Base-by-base conservation (phyloP, 92 coral and sea anemone species). In the Parazoanthus atlanticus region DNA sequence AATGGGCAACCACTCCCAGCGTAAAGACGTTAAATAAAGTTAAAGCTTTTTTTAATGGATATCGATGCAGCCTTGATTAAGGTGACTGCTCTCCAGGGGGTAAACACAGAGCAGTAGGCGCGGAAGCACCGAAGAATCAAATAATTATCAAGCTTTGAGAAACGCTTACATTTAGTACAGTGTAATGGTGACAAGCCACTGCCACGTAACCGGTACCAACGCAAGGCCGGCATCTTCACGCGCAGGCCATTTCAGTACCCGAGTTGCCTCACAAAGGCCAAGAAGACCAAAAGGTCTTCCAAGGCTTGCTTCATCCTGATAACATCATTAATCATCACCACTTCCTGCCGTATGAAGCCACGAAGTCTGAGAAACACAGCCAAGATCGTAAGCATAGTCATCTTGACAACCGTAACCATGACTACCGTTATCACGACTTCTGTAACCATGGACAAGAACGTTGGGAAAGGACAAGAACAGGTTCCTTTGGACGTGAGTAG, bases 311-410 rank as follows among this genome's bases (percentile, higher is more conserved):
- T 25, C 98, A 95, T 74, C 98, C 98, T 13, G 96, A 95, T 73
- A 95, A 95, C 79, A 78, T 95, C 17, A 88, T 92, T 30, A 91
- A 95, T 88, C 98, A 95, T 74, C 98, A 95, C 64, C 93, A 95
- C 85, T 95, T 91, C 69, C 90, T 95, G 9, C 98, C 98, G n/a
- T 88, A 91, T 47, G 98, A 95, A 79, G 98, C 94, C 28, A 73
- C 74, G n/a, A 90, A 90, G 76, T 89, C 90, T 31, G 84, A 85
- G 64, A 92, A 93, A 80, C 78, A 41, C 16, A 80, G 36, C 66
- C 87, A 36, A n/a, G 86, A 81, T 28, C 89, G 84, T 19, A 65
- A 74, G 26, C 86, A 65, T 31, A 76, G 88, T n/a, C 88, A 90
- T 65, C 70, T 81, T 72, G 93, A 66, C 17, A 80, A 64, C 78